Percentiles rank a stretch among this genome's conserved stretches.
Conservation (phyloP, 2,888 invertebrate species). For the Drosophila imparisetae region DNA sequence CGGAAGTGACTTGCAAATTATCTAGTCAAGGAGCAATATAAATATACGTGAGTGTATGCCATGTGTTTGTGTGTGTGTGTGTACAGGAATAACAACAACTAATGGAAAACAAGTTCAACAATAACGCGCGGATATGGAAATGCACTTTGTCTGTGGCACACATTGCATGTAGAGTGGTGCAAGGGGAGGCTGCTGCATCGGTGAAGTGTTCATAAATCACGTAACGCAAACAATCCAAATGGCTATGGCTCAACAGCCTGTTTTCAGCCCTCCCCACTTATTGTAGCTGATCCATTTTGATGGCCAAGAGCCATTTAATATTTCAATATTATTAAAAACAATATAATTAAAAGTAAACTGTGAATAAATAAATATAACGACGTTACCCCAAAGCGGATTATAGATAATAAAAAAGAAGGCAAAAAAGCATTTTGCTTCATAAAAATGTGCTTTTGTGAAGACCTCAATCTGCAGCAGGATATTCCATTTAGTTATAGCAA, state of each 20-base stretch:
- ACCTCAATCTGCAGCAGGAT: background rate
- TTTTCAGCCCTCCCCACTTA: too few species aligned
- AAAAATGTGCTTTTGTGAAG: background rate
- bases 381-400: background rate
- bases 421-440: too few species aligned
- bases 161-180: background rate
- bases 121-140: conserved; percentile 45
- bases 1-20: conserved; percentile 40
- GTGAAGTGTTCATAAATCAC: conserved; percentile 48
- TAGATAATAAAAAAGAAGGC: background rate
- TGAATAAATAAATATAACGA: background rate
- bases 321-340: background rate
- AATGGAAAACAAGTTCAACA: background rate
- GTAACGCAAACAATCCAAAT: conserved; percentile 3
- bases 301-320: background rate
- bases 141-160: conserved; percentile 41
- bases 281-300: background rate
- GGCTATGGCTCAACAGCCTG: background rate
- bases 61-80: background rate
- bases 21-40: conserved; percentile 16
- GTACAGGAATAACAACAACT: background rate
- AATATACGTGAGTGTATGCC: background rate
- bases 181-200: background rate
- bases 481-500: background rate
- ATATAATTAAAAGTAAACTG: too few species aligned